These are phyloP conservation scores for Apteryx mantelli DNA, from an alignment of 2,113 vertebrate genomes.

Conservation along the genomic window DNA sequence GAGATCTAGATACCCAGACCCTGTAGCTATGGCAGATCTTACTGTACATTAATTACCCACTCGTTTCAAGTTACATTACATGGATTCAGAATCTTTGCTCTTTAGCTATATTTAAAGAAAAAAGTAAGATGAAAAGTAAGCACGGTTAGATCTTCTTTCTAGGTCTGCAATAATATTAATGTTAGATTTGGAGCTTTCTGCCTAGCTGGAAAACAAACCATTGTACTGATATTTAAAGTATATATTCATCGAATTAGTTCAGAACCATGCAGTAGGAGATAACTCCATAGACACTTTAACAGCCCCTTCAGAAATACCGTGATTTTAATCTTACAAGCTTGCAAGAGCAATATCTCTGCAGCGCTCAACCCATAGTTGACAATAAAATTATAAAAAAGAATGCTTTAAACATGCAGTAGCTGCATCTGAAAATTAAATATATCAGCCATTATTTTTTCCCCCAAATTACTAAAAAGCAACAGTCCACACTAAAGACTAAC, in stretches of 20 bases:
- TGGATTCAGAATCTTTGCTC: conserved; percentile 24
- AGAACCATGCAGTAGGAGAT: conserved; percentile 4
- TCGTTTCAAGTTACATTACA: conserved; percentile 13
- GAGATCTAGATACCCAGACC: background rate
- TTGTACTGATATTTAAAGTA: background rate
- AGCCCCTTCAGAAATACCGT: conserved; percentile 23
- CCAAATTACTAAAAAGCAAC: conserved; percentile 76
- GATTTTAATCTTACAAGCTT: background rate
- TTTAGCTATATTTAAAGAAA: conserved; percentile 20
- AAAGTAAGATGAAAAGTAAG: background rate
- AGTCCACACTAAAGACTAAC: conserved; percentile 76
- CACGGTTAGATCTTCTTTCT: background rate
- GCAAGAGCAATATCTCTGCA: background rate
- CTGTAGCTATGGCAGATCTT: conserved; percentile 1
- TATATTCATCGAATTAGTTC: background rate
- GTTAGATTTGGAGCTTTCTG: background rate
- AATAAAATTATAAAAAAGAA: conserved; percentile 37
- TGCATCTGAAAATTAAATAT: conserved; percentile 51
- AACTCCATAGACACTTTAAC: background rate
- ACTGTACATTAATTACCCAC: conserved; percentile 37
- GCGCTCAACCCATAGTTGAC: background rate
- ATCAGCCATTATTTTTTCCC: conserved; percentile 62
- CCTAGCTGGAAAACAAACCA: background rate
- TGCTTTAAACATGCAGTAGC: conserved; percentile 9
- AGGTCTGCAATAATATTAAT: background rate